Base-by-base conservation (phyloP, 1,140 invertebrate genomes). In the Micrasema minimum region DNA sequence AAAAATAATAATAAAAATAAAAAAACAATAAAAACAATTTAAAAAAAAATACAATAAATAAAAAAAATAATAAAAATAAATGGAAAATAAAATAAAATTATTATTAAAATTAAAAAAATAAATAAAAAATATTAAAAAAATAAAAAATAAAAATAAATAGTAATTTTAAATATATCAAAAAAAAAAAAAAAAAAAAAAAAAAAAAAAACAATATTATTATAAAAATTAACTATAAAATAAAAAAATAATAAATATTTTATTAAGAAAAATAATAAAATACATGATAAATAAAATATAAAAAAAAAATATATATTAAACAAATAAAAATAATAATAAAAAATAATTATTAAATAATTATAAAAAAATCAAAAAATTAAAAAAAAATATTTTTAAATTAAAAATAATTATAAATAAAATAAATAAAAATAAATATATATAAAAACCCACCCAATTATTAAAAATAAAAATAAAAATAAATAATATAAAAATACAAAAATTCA, bases 161-260 rank as follows among this genome's bases (percentile, higher is more conserved):
- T n/a, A n/a, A n/a, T n/a, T n/a, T n/a, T n/a, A n/a, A 38, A 38
- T 6, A 38, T 38, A 11, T 38, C 37, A 6, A 38, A 38, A 38
- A 38, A 38, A 38, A 38, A 38, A 38, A 38, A 38, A 38, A 38
- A 38, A 38, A 38, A 38, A 38, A 38, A 38, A 38, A 38, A 38
- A 38, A 38, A 38, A 38, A 38, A 38, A 38, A 38, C 5, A 38
- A 38, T 6, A 38, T 6, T 6, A 38, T 6, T 6, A 38, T 6
- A 38, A 38, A 38, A 38, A 38, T 6, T 6, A 38, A 38, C 5
- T 6, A 38, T 6, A 38, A 38, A 38, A 38, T 6, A 38, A 38
- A 38, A 38, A 38, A 38, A 38, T 6, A 38, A 38, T 6, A 38
- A 38, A 38, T 6, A 38, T 6, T 6, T 6, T 6, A 38, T 6